A percentile compares a stretch with the other conserved stretches of the same genome.
These are phyloP conservation scores for Cyanocitta stelleri DNA, from an alignment of 2,113 vertebrate species.

Conservation along the genomic window DNA sequence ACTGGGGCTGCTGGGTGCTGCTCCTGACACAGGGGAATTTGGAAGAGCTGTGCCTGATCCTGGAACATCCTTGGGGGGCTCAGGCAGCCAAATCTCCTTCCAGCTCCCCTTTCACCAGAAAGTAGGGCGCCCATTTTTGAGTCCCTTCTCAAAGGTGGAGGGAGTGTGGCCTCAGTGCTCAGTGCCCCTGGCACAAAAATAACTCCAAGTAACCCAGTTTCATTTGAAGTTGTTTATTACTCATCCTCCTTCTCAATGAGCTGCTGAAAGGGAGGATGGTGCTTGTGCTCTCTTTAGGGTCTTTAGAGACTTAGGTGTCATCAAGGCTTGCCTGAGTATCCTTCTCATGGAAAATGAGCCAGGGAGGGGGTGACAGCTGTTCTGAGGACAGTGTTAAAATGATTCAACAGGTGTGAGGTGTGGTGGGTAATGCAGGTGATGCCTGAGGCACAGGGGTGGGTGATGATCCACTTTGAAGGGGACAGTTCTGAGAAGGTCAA, in stretches of 20 bases:
- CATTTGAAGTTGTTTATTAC: neutral
- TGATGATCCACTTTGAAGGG: neutral
- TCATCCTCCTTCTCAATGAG: neutral
- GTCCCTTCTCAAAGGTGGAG: neutral
- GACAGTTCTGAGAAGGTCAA: neutral
- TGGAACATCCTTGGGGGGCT: neutral
- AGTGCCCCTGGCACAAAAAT: neutral
- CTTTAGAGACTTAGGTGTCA: neutral
- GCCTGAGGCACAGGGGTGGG: neutral
- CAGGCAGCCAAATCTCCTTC: neutral
- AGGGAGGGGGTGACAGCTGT: neutral
- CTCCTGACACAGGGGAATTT: neutral
- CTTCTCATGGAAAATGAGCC: neutral
- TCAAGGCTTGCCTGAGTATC: neutral
- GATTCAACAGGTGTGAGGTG: neutral
- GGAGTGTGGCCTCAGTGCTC: neutral
- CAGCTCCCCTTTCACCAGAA: neutral
- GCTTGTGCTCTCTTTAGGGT: neutral
- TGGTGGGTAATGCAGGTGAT: neutral
- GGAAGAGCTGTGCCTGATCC: neutral
- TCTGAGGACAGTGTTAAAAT: neutral
- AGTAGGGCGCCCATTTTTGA: fast-evolving
- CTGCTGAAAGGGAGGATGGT: neutral
- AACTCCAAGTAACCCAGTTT: neutral
- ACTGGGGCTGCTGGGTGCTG: neutral